These are phyloP conservation scores for Drosophila neotestacea DNA, from an alignment of 2,888 invertebrate species.

Conservation along the genomic window DNA sequence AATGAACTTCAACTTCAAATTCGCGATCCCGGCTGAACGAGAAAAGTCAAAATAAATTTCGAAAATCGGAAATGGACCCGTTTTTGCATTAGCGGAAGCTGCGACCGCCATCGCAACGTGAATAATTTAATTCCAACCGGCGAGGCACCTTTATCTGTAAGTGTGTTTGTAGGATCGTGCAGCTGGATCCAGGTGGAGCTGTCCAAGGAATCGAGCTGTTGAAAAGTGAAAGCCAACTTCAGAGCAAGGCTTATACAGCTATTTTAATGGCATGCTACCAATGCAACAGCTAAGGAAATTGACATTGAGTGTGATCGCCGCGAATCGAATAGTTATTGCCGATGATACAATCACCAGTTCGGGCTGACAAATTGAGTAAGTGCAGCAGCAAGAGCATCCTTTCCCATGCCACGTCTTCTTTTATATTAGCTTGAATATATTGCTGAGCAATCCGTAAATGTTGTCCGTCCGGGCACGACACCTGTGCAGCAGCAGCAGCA, in stretches of 20 bases:
- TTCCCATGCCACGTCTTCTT: constrained; percentile 23
- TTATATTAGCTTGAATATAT: constrained; percentile 34
- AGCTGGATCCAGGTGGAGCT: constrained; percentile 22
- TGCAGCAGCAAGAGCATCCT: constrained; percentile 47
- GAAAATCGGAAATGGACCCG: constrained; percentile 66
- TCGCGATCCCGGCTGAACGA: constrained; percentile 36
- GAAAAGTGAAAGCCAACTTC: constrained; percentile 65
- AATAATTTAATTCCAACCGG: constrained; percentile 47
- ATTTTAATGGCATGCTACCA: constrained; percentile 19
- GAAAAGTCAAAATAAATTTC: constrained; percentile 48
- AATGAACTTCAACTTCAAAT: constrained; percentile 75
- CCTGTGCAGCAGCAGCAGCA: constrained; percentile 30
- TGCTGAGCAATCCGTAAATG: constrained; percentile 18
- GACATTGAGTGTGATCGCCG: constrained; percentile 23
- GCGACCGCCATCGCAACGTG: constrained; percentile 33
- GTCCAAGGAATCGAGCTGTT: constrained; percentile 38
- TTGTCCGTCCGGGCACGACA: constrained; percentile 18
- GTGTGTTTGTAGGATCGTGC: constrained; percentile 55
- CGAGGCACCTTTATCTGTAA: constrained; percentile 1
- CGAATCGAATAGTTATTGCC: constrained; percentile 35
- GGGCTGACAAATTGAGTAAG: constrained; percentile 61
- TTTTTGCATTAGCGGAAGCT: constrained; percentile 64
- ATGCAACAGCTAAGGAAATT: constrained; percentile 25
- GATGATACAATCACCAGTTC: constrained; percentile 52
- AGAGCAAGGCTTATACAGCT: constrained; percentile 23